Evolutionary conservation across 2,888 invertebrate species (phyloP).

Genomic region (Drepanosiphum platanoidis): DNA sequence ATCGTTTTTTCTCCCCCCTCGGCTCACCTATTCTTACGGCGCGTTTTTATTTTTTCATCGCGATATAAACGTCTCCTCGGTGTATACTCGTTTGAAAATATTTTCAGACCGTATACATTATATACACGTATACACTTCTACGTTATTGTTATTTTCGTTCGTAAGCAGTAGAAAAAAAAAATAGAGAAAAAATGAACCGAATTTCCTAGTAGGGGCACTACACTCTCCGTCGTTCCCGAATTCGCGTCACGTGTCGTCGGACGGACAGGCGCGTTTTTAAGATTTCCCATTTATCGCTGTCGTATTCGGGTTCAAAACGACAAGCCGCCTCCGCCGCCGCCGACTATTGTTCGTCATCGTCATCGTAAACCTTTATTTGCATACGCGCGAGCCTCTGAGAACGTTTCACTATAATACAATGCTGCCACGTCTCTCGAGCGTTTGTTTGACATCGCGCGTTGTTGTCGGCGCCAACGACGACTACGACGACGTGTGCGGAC

Average conservation of each 20-base stretch:
- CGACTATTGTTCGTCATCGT: slow-evolving; percentile 22
- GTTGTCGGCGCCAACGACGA: not conserved
- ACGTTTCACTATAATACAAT: not conserved
- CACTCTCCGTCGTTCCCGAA: slow-evolving; percentile 2
- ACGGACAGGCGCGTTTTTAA: not conserved
- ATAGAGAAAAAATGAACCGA: slow-evolving; percentile 15
- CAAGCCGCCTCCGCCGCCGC: not conserved
- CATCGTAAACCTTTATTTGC: slow-evolving; percentile 36
- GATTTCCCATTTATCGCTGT: not conserved
- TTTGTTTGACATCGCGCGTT: not conserved
- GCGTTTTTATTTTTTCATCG: too few relatives aligned
- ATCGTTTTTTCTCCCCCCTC: not conserved
- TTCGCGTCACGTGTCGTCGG: slow-evolving; percentile 46
- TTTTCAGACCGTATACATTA: not conserved
- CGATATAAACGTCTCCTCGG: not conserved
- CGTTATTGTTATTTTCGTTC: not conserved
- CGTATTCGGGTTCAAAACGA: slow-evolving; percentile 28
- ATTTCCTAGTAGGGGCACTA: not conserved
- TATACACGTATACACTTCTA: not conserved
- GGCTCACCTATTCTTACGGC: not conserved
- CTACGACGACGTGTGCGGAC: not conserved
- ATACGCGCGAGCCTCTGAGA: not conserved
- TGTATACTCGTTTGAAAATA: not conserved
- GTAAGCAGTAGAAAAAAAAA: not conserved
- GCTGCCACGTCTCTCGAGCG: not conserved